Conservation (phyloP, 2,888 invertebrate genomes). For the Drosophila seclusa region DNA sequence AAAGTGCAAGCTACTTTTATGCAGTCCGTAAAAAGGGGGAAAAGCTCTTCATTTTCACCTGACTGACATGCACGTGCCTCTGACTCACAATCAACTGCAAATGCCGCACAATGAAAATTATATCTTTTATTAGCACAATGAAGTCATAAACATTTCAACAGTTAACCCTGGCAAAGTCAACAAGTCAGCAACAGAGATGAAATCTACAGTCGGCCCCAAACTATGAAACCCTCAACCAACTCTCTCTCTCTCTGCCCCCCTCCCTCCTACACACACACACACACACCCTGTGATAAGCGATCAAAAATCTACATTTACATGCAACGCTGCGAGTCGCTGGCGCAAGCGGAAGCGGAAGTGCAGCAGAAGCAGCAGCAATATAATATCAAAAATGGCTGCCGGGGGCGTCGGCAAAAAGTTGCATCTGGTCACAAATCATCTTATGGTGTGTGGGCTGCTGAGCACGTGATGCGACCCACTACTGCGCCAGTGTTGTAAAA, state of each 20-base stretch:
- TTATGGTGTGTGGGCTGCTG: constrained; percentile 27
- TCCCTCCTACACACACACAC: constrained; percentile 15
- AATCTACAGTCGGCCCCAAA: constrained; percentile 66
- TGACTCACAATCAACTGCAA: not conserved
- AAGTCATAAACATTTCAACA: constrained; percentile 79
- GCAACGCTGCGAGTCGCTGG: constrained; percentile 62
- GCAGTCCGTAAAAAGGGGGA: constrained; percentile 28
- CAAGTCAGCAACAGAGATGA: constrained; percentile 77
- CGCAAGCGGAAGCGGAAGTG: constrained; percentile 74
- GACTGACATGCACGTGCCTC: constrained; percentile 42
- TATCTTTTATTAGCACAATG: constrained; percentile 78
- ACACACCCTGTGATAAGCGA: constrained; percentile 62
- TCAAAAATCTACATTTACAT: constrained; percentile 77
- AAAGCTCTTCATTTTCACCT: constrained; percentile 45
- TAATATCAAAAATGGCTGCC: constrained; percentile 80
- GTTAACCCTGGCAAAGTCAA: constrained; percentile 74
- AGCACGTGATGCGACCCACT: constrained; percentile 49
- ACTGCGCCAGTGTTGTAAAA: constrained; percentile 75
- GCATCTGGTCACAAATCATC: constrained; percentile 78
- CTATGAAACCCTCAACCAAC: not conserved
- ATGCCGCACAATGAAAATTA: constrained; percentile 54
- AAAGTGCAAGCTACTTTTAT: constrained; percentile 12
- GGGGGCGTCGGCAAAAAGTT: constrained; percentile 75
- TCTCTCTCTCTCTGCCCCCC: not conserved
- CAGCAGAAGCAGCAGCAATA: constrained; percentile 61